These are phyloP conservation scores for Mesoclemmys tuberculata DNA, from an alignment of 2,113 vertebrate genomes.

Conservation along the genomic window DNA sequence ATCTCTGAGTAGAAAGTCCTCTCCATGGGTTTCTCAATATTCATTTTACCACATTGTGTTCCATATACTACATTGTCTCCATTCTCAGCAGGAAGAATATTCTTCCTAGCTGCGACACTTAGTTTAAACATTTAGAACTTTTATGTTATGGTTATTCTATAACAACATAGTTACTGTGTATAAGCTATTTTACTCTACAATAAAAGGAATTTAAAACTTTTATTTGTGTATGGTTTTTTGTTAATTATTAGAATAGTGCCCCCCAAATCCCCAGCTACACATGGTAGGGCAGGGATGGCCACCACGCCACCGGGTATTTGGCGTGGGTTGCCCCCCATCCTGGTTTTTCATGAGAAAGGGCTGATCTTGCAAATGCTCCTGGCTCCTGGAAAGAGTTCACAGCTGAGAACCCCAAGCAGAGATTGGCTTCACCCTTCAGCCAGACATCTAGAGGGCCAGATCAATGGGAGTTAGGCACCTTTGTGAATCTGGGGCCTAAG, in stretches of 20 bases:
- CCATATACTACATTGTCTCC: not conserved
- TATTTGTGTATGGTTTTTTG: too few species aligned
- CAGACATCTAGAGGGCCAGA: not conserved
- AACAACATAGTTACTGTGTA: not conserved
- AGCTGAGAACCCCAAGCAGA: not conserved
- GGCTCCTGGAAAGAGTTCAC: not conserved
- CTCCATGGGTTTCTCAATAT: conserved; percentile 37
- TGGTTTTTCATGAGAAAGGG: not conserved
- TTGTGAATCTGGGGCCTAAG: not conserved
- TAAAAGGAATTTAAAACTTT: not conserved
- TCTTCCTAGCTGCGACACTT: not conserved
- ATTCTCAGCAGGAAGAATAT: conserved; percentile 1
- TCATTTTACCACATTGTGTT: conserved; percentile 2
- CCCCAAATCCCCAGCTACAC: too few species aligned
- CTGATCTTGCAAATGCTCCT: not conserved
- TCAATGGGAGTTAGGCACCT: not conserved
- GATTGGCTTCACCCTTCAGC: not conserved
- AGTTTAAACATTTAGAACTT: conserved; percentile 1
- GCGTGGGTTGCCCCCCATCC: not conserved
- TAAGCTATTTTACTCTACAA: not conserved
- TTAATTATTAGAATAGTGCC: too few species aligned
- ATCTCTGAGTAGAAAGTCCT: conserved; percentile 29
- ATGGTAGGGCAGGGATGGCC: not conserved
- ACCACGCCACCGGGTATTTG: not conserved
- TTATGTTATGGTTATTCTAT: not conserved